Evolutionary conservation across 2,888 invertebrate genomes (phyloP), one percentile per base, ranked within the genome.

Genomic region (Gandaritis pyraliata): DNA sequence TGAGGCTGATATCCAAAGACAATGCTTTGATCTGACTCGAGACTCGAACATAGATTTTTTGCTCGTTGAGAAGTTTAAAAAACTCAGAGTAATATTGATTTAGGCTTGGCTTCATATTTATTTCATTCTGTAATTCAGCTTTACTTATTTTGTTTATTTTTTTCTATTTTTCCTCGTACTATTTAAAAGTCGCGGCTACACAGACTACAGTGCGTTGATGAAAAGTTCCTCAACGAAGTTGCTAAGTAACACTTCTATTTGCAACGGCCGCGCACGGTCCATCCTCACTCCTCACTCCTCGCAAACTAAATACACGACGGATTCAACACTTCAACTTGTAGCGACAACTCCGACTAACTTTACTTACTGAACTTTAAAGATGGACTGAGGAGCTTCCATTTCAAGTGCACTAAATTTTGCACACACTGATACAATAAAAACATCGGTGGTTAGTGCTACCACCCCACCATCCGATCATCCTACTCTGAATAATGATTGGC

Each of bases 191-290:
- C 39, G 41, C 66, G 67, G 65, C 51, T 60, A 2, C 2, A 2
- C 2, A 29, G 12, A 0, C 2, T 30, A 47, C 8, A 74, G 79
- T 78, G 75, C 72, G 73, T 70, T 12, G 1, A 1, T 38, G 29
- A 46, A 48, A 65, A 68, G 66, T 71, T 69, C 16, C 29, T 47
- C 45, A 38, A 36, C 46, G 47, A 64, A 69, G 69, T 68, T 65
- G 66, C 63, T 72, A 74, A 74, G 74, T 73, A 73, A 68, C 68
- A 75, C 76, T 77, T 79, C 80, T 79, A 80, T 79, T 80, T 76
- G 69, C 61, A 71, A 66, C 57, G 67, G 47, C 29, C 13, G 53
- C 11, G 50, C 23, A 47, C 58, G 51, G 50, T 45, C 56, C n/a
- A n/a, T n/a, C n/a, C n/a, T n/a, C n/a, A n/a, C n/a, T n/a, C n/a